phyloP scores from a whole-genome alignment of 2,797 vertebrate species.

The Parotocinclus haroldoi region DNA sequence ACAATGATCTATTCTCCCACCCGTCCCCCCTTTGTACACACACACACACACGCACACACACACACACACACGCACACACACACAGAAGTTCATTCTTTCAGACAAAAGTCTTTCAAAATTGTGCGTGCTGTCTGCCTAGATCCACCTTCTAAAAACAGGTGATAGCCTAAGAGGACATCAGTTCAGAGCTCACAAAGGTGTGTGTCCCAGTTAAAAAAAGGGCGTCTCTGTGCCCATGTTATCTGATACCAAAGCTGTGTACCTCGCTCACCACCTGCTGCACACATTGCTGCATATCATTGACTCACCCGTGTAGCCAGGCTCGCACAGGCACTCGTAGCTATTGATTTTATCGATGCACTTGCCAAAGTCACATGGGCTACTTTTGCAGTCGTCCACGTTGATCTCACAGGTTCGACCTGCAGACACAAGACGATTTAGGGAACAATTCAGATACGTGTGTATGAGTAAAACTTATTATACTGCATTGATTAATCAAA shows the following conservation, averaged over 20 bases:
- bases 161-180: conserved; percentile 58
- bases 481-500: too few species aligned
- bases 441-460: too few species aligned
- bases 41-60: conserved; percentile 22
- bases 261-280: conserved; percentile 57
- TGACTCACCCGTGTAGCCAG: conserved; percentile 75
- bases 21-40: neutral
- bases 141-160: conserved; percentile 51
- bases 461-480: too few species aligned
- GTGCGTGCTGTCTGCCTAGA: neutral
- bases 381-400: conserved; percentile 90
- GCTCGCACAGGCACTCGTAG: conserved; percentile 89
- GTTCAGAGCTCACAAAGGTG: conserved; percentile 40
- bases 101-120: neutral
- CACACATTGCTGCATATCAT: conserved; percentile 27
- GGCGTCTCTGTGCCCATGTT: conserved; percentile 40
- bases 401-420: conserved; percentile 94
- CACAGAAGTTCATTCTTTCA: neutral
- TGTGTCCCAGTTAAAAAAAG: conserved; percentile 37
- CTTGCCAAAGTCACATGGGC: conserved; percentile 85
- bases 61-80: conserved; percentile 26
- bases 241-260: conserved; percentile 34
- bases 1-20: conserved; percentile 72
- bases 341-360: conserved; percentile 93
- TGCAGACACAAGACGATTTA: conserved; percentile 49